phyloP scores from a whole-genome alignment of 2,797 vertebrate species.

The Danio jaintianensis region DNA sequence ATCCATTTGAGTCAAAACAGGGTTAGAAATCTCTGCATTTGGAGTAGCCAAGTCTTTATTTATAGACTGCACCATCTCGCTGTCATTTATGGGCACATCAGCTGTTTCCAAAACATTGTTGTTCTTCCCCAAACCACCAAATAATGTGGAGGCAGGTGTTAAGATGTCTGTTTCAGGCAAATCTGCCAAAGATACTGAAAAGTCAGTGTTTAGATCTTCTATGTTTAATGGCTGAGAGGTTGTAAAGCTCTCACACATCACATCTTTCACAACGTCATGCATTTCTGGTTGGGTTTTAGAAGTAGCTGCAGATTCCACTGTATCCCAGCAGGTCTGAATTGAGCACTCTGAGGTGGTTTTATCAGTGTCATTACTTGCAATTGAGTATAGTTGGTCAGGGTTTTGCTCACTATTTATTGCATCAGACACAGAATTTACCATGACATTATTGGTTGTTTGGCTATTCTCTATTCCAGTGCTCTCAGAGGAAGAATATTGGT shows the following conservation, averaged over 20 bases:
- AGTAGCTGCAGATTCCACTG: not conserved
- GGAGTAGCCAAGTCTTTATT: constrained; percentile 30
- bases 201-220: not conserved
- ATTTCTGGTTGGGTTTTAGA: not conserved
- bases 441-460: not conserved
- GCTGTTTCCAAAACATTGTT: not conserved
- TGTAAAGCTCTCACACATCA: not conserved
- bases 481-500: not conserved
- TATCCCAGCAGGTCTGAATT: not conserved
- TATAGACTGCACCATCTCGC: not conserved
- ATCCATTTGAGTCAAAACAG: constrained; percentile 7
- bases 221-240: not conserved
- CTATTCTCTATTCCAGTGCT: not conserved
- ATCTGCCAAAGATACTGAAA: not conserved
- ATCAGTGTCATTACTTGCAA: not conserved
- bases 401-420: not conserved
- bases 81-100: not conserved
- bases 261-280: not conserved
- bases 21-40: constrained; percentile 16
- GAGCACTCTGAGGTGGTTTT: not conserved
- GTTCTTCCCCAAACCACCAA: not conserved
- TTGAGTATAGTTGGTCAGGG: constrained; percentile 1
- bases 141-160: not conserved
- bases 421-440: not conserved
- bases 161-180: constrained; percentile 9